Percentiles rank a stretch among this genome's conserved stretches.
These are phyloP conservation scores for Centruroides vittatus DNA, from an alignment of 1,140 invertebrate species.

Conservation along the genomic window DNA sequence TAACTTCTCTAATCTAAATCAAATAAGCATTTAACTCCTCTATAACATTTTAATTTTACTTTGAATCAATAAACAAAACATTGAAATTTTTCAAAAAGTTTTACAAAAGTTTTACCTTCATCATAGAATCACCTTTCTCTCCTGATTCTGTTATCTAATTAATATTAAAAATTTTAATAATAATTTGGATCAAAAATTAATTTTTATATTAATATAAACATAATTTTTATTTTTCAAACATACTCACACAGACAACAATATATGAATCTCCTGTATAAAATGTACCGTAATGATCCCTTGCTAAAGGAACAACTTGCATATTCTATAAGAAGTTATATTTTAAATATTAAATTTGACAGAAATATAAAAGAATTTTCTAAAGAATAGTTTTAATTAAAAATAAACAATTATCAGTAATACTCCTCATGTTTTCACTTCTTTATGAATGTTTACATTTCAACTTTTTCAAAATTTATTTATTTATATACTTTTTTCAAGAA, in stretches of 20 bases:
- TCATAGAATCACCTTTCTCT: constrained; percentile 44
- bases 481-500: too few species aligned
- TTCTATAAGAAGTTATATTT: constrained; percentile 39
- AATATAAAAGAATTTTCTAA: too few species aligned
- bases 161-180: too few species aligned
- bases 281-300: constrained; percentile 60
- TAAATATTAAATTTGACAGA: too few species aligned
- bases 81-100: neutral
- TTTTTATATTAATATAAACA: neutral
- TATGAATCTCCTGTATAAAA: constrained; percentile 78
- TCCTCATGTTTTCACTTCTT: too few species aligned
- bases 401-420: too few species aligned
- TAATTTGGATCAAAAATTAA: too few species aligned
- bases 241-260: constrained; percentile 60
- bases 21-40: neutral
- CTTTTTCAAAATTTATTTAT: too few species aligned
- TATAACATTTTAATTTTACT: neutral
- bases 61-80: neutral
- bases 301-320: constrained; percentile 54
- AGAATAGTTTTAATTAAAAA: too few species aligned
- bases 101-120: constrained; percentile 41
- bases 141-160: constrained; percentile 35
- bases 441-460: too few species aligned
- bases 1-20: constrained; percentile 24
- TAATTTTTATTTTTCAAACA: neutral